Conservation (phyloP, 1,140 invertebrate genomes). For the Aricia agestis region DNA sequence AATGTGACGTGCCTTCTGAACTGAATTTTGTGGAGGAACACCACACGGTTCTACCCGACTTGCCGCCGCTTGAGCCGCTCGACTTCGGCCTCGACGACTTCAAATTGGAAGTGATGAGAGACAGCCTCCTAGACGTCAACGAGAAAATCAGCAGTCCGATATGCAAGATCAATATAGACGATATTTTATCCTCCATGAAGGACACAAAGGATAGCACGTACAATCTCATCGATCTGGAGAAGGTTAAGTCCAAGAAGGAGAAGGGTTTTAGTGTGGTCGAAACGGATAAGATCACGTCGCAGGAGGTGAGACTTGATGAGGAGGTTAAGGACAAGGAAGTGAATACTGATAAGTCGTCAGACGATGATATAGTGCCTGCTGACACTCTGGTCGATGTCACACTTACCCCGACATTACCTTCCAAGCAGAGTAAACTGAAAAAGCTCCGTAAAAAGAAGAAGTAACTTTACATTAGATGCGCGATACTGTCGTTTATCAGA, state of each 20-base stretch:
- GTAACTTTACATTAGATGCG: background rate
- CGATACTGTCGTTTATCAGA: background rate
- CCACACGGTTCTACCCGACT: conserved; percentile 56
- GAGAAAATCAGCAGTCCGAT: conserved; percentile 61
- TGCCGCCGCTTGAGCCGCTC: conserved; percentile 65
- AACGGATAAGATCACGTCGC: conserved; percentile 61
- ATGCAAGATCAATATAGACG: conserved; percentile 67
- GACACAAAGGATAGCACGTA: conserved; percentile 59
- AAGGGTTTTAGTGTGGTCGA: conserved; percentile 63
- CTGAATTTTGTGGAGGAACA: conserved; percentile 71
- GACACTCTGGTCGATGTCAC: conserved; percentile 59
- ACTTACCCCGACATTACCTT: background rate
- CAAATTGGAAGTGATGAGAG: conserved; percentile 67
- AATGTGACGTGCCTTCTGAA: conserved; percentile 64
- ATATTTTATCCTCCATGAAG: conserved; percentile 64
- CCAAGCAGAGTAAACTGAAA: background rate
- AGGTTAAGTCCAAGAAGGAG: conserved; percentile 52
- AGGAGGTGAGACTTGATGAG: conserved; percentile 58
- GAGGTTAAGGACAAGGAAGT: conserved; percentile 45
- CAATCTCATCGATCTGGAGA: conserved; percentile 64
- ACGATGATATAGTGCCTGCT: conserved; percentile 65
- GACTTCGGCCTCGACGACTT: conserved; percentile 67
- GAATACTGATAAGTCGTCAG: conserved; percentile 68
- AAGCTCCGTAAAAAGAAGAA: background rate
- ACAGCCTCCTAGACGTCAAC: conserved; percentile 58